Base-by-base conservation (phyloP, 2,113 vertebrate species). In the Mustela nigripes region DNA sequence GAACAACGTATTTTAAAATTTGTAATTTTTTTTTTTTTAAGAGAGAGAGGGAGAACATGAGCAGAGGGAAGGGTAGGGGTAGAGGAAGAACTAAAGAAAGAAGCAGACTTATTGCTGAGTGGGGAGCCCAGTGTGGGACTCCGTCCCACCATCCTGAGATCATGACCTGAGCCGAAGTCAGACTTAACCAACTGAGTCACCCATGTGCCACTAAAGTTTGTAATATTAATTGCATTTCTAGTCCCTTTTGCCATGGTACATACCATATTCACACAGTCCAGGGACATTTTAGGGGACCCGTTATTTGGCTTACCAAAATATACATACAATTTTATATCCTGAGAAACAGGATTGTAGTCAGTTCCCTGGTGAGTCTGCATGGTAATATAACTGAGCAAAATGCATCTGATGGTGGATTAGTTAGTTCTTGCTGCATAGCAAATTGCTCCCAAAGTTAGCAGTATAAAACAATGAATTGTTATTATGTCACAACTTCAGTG, bases 1-100 rank as follows among this genome's bases (percentile, higher is more conserved):
- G 50, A 24, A 50, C 83, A 74, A 73, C 58, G 42, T 76, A 5
- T 79, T 94, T 92, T 95, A 63, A 95, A 92, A 16, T 56, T 53
- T 91, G 39, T 92, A 65, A 86, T 21, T 36, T 88, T 69, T 69
- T 36, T 88, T 69, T 69, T 69, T 31, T 31, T 12, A 31, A 15
- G 12, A 50, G 48, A 69, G 16, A n/a, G 67, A 69, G 33, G 19
- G 67, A 69, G 67, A 69, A 16, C 8, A 36, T 69, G 18, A 69
- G 33, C 18, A 69, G 33, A 69, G 33, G 65, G 33, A 19, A 7
- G 16, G 15, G 18, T 36, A 69, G 67, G 4, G 33, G 8, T 8
- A 36, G 33, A n/a, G 33, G 67, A 69, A 69, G 65, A 69, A n/a
- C 31, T 33, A 69, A 7, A 33, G 31, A 14, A 33, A 67, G 31